Conservation (phyloP, 2,888 invertebrate species). For the Dynastes grantii region DNA sequence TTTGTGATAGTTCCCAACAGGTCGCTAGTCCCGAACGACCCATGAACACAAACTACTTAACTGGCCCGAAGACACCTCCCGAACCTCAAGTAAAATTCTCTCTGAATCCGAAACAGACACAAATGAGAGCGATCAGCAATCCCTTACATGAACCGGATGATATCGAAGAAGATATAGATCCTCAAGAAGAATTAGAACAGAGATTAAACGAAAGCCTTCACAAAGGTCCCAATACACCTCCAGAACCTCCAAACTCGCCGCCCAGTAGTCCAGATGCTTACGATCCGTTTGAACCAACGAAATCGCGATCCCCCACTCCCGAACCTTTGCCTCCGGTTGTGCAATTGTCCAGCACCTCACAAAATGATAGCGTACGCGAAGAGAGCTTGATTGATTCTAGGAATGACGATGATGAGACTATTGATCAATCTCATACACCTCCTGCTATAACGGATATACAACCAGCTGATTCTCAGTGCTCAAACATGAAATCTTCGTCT, state of each 20-base stretch:
- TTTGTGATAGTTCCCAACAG: slow-evolving; percentile 59
- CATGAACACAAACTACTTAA: slow-evolving; percentile 66
- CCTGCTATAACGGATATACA: slow-evolving; percentile 66
- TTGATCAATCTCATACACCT: slow-evolving; percentile 66
- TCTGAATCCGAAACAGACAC: slow-evolving; percentile 72
- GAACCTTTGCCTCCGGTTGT: slow-evolving; percentile 63
- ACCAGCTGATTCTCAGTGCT: slow-evolving; percentile 68
- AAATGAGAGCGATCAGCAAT: slow-evolving; percentile 74
- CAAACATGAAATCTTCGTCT: slow-evolving; percentile 63
- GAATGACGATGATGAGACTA: slow-evolving; percentile 56
- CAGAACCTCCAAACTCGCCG: slow-evolving; percentile 79
- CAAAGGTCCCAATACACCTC: slow-evolving; percentile 83
- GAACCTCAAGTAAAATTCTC: slow-evolving; percentile 82
- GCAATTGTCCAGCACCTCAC: slow-evolving; percentile 38
- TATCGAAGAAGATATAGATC: slow-evolving; percentile 62
- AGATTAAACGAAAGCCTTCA: slow-evolving; percentile 66
- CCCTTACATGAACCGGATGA: slow-evolving; percentile 77
- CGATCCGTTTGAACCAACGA: slow-evolving; percentile 94
- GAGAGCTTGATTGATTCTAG: slow-evolving; percentile 41
- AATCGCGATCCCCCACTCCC: slow-evolving; percentile 81
- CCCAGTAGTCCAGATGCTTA: slow-evolving; percentile 87
- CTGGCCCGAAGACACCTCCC: slow-evolving; percentile 84
- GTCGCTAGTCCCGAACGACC: slow-evolving; percentile 64
- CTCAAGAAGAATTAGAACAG: slow-evolving; percentile 60
- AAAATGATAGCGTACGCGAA: slow-evolving; percentile 44